phyloP scores from a whole-genome alignment of 2,888 invertebrate species.

The Drosophila pegasa region DNA sequence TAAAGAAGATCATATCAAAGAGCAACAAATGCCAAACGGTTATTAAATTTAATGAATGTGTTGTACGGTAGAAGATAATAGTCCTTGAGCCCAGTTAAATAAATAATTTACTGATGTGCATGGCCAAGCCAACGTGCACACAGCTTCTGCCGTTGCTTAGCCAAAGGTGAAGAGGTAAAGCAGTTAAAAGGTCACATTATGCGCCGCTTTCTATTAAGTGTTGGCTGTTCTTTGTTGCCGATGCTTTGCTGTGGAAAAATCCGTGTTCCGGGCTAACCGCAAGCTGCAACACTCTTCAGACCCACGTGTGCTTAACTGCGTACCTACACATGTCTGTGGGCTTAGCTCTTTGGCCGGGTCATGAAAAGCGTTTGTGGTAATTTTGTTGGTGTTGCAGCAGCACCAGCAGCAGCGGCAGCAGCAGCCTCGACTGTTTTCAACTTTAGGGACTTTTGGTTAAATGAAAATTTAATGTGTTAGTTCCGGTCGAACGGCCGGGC shows the following conservation, averaged over 20 bases:
- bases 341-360: constrained; percentile 21
- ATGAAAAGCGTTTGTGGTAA: constrained; percentile 28
- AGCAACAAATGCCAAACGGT: background rate
- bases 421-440: constrained; percentile 30
- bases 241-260: constrained; percentile 8
- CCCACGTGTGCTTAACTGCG: constrained; percentile 11
- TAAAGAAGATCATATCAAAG: background rate
- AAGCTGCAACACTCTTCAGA: constrained; percentile 42
- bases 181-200: background rate
- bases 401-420: background rate
- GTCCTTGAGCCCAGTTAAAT: background rate
- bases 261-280: constrained; percentile 18
- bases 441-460: constrained; percentile 71
- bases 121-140: background rate
- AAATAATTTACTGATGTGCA: background rate
- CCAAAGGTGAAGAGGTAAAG: background rate
- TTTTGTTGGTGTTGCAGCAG: constrained; percentile 34
- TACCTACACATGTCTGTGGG: constrained; percentile 26
- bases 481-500: constrained; percentile 32
- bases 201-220: constrained; percentile 1
- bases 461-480: constrained; percentile 75
- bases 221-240: background rate
- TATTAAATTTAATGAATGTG: constrained; percentile 1
- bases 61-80: background rate
- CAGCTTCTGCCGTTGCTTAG: background rate